Evolutionary conservation across 2,888 invertebrate species (phyloP).

Genomic region (Callyntrura guangdongensis): DNA sequence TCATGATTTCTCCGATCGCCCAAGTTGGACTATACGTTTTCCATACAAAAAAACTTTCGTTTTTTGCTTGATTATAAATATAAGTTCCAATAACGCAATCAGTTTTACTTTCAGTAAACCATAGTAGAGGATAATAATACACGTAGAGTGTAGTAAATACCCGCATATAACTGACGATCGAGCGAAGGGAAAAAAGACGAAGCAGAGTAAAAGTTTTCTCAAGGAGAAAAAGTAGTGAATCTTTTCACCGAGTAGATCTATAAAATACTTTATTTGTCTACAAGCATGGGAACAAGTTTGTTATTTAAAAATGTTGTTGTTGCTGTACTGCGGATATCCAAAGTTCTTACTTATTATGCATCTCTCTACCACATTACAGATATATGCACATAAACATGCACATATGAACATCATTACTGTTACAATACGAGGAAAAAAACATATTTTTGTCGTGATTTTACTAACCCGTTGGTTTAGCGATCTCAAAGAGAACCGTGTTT

Average conservation of each 20-base stretch:
- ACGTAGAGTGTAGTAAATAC: too few relatives aligned
- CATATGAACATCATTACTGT: background rate
- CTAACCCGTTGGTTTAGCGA: slow-evolving; percentile 92
- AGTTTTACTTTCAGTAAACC: slow-evolving; percentile 46
- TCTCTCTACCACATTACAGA: background rate
- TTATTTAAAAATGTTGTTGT: background rate
- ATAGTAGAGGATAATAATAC: slow-evolving; percentile 35
- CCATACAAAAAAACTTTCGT: slow-evolving; percentile 33
- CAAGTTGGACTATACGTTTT: slow-evolving; percentile 34
- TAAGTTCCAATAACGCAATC: slow-evolving; percentile 35
- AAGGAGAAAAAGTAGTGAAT: slow-evolving; percentile 22
- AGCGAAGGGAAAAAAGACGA: background rate
- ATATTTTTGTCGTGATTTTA: background rate
- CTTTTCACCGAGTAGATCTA: background rate
- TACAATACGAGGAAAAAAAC: background rate
- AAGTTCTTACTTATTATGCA: background rate
- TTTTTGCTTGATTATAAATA: background rate
- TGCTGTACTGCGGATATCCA: background rate
- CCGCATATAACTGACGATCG: background rate
- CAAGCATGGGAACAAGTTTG: slow-evolving; percentile 5
- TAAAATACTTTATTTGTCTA: slow-evolving; percentile 29
- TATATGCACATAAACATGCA: background rate
- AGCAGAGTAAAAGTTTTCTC: background rate
- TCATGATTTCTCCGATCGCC: slow-evolving; percentile 1
- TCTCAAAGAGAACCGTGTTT: slow-evolving; percentile 96